These are phyloP conservation scores for Tridacna gigas DNA, from an alignment of 2,888 invertebrate genomes.

Conservation along the genomic window DNA sequence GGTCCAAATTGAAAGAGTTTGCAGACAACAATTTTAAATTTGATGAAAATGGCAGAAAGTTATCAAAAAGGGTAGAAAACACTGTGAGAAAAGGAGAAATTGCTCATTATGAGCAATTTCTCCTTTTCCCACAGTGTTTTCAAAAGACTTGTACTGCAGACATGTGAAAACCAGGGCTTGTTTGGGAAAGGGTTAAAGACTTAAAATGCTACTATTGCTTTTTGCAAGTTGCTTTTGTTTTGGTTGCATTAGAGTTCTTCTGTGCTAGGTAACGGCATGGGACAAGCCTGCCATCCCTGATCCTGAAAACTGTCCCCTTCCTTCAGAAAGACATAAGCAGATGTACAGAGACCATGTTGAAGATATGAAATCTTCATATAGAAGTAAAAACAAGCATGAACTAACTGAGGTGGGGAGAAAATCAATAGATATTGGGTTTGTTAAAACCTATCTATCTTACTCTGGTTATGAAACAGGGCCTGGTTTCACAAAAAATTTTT, in stretches of 20 bases:
- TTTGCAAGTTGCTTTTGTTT: not conserved
- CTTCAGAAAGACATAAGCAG: conserved; percentile 74
- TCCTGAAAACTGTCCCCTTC: conserved; percentile 73
- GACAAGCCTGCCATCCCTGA: conserved; percentile 75
- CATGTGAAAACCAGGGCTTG: no score
- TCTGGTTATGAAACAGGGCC: no score
- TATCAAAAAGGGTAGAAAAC: no score
- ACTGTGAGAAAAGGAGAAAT: conserved; percentile 8
- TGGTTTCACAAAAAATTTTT: no score
- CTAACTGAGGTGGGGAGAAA: conserved; percentile 58
- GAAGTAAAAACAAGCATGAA: conserved; percentile 61
- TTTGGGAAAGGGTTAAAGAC: no score
- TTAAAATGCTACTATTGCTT: not conserved
- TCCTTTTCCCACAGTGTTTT: not conserved
- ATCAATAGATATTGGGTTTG: no score
- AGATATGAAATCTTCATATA: conserved; percentile 78
- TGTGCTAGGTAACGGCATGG: conserved; percentile 75
- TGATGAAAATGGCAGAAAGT: no score
- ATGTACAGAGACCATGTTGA: conserved; percentile 79
- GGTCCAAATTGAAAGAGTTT: no score
- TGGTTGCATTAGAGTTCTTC: not conserved
- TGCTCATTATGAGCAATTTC: conserved; percentile 2
- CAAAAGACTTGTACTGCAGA: no score
- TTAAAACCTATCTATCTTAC: no score
- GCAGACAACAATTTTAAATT: no score